These are phyloP conservation scores for Heloderma charlesbogerti DNA, from an alignment of 2,113 vertebrate genomes.

Conservation along the genomic window DNA sequence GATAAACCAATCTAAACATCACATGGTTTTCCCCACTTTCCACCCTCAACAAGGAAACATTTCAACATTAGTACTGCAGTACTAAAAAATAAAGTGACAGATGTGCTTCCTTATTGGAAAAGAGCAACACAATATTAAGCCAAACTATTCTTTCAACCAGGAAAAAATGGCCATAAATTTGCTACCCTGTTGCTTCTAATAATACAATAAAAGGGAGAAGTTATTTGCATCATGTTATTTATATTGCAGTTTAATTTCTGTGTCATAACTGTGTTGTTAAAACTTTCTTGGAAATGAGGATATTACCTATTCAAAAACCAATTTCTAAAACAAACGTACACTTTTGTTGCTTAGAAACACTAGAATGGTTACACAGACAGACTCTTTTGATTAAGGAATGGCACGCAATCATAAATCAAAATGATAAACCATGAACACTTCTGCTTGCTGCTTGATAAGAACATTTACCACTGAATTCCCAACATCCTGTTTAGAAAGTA, in stretches of 20 bases:
- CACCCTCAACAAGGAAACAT: not conserved
- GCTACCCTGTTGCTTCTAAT: not conserved
- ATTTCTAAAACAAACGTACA: conserved; percentile 11
- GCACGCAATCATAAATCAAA: not conserved
- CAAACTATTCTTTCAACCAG: not conserved
- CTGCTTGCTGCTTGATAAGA: conserved; percentile 26
- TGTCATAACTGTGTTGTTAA: not conserved
- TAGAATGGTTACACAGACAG: not conserved
- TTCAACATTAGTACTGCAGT: not conserved
- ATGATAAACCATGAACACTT: not conserved
- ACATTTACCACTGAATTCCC: not conserved
- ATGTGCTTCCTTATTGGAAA: too few species aligned
- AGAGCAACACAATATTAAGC: not conserved
- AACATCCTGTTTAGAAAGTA: not conserved
- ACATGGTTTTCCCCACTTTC: not conserved
- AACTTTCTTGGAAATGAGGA: conserved; percentile 1
- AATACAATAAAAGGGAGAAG: not conserved
- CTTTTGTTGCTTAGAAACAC: conserved; percentile 11
- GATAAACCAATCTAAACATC: not conserved
- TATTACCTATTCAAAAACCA: conserved; percentile 16
- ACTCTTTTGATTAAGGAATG: conserved; percentile 15
- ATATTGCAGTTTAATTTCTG: conserved; percentile 6
- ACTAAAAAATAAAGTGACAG: not conserved
- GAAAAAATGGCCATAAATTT: not conserved
- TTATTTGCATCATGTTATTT: conserved; percentile 13